phyloP scores from a whole-genome alignment of 2,888 invertebrate genomes.

The Ischnura elegans region DNA sequence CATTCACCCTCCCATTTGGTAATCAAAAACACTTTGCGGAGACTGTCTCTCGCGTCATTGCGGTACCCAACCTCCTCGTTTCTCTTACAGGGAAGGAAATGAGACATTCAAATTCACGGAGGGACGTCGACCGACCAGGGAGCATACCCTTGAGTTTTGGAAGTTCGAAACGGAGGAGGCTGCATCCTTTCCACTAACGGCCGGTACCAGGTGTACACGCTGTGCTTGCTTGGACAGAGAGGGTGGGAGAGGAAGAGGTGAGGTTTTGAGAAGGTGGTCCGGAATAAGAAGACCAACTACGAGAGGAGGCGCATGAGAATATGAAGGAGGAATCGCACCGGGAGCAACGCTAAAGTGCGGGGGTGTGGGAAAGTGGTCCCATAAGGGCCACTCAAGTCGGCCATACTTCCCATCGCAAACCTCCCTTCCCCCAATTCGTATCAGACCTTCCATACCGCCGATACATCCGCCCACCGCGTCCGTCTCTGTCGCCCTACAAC shows the following conservation, averaged over 20 bases:
- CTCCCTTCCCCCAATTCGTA: not conserved
- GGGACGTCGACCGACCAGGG: slow-evolving; percentile 24
- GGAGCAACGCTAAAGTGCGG: not conserved
- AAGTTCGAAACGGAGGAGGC: slow-evolving; percentile 5
- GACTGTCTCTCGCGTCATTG: not conserved
- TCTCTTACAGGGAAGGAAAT: not conserved
- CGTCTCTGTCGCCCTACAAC: not conserved
- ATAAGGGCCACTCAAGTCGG: slow-evolving; percentile 21
- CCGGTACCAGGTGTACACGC: slow-evolving; percentile 20
- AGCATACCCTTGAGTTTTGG: not conserved
- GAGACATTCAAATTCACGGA: slow-evolving; percentile 35
- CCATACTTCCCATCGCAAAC: not conserved
- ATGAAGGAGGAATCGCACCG: not conserved
- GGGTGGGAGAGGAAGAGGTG: not conserved
- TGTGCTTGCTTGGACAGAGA: not conserved
- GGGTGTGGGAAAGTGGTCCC: slow-evolving; percentile 11
- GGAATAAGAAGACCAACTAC: not conserved
- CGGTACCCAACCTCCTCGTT: not conserved
- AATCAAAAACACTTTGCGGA: not conserved
- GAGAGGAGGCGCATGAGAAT: slow-evolving; percentile 18
- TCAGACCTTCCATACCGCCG: not conserved
- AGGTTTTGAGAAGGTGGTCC: too few species aligned
- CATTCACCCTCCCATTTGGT: not conserved
- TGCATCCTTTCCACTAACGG: not conserved
- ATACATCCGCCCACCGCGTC: not conserved